Evolutionary conservation across 2,888 invertebrate genomes (phyloP).

Genomic region (Bhutanitis thaidina): DNA sequence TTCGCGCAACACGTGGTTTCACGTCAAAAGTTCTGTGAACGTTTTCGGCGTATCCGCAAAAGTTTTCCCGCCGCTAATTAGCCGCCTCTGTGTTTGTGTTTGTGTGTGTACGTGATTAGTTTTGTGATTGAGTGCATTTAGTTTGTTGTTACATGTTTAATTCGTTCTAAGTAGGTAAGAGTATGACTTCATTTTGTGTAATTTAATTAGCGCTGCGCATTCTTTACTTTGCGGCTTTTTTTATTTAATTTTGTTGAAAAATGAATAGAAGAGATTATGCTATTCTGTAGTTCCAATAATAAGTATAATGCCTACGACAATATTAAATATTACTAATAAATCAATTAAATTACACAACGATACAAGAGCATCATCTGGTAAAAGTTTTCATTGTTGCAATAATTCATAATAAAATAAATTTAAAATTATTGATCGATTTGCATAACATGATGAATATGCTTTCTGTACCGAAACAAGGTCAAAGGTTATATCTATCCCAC

Average conservation of each 20-base stretch:
- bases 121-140: conserved; percentile 35
- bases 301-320: too few relatives aligned
- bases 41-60: conserved; percentile 49
- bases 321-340: too few relatives aligned
- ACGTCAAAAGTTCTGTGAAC: conserved; percentile 46
- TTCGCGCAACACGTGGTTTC: conserved; percentile 60
- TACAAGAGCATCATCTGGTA: too few relatives aligned
- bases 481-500: too few relatives aligned
- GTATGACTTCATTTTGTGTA: conserved; percentile 7
- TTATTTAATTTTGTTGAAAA: neutral
- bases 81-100: conserved; percentile 39
- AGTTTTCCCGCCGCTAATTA: conserved; percentile 36
- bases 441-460: too few relatives aligned
- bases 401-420: too few relatives aligned
- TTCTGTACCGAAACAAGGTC: too few relatives aligned
- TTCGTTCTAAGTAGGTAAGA: conserved; percentile 25
- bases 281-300: too few relatives aligned
- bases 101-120: conserved; percentile 40
- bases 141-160: conserved; percentile 30
- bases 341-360: too few relatives aligned
- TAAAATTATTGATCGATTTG: too few relatives aligned
- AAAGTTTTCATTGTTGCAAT: too few relatives aligned
- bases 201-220: conserved; percentile 14
- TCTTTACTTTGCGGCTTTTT: neutral
- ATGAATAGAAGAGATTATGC: neutral